phyloP scores from a whole-genome alignment of 1,140 invertebrate species.

The Nephila pilipes region DNA sequence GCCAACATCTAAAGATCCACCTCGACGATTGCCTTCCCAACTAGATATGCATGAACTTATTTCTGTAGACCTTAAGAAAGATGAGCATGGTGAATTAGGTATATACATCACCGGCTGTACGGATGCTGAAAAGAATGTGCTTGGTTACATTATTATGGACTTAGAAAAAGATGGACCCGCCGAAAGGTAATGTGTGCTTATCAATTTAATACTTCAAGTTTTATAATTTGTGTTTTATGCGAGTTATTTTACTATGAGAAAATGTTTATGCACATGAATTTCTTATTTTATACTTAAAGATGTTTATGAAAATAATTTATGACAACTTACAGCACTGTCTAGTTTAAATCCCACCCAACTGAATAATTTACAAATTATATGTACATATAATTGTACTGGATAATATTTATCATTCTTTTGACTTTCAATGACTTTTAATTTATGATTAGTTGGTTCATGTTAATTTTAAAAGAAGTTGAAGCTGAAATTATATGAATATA shows the following conservation, averaged over 20 bases:
- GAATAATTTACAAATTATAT: no score
- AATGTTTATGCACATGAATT: no score
- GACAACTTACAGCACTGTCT: no score
- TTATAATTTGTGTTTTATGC: background rate
- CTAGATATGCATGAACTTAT: conserved; percentile 71
- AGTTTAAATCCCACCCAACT: no score
- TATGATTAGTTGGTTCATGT: background rate
- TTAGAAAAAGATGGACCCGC: conserved; percentile 90
- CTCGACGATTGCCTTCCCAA: conserved; percentile 63
- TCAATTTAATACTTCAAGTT: background rate
- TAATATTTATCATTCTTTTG: no score
- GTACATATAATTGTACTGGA: no score
- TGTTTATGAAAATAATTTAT: no score
- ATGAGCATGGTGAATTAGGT: conserved; percentile 86
- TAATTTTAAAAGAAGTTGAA: background rate
- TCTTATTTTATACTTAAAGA: no score
- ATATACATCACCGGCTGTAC: conserved; percentile 91
- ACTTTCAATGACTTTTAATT: no score
- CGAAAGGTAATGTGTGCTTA: conserved; percentile 84
- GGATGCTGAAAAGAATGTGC: conserved; percentile 85
- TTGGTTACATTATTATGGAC: conserved; percentile 91
- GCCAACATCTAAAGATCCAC: background rate
- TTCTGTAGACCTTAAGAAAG: conserved; percentile 67
- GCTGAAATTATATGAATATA: no score
- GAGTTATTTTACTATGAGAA: no score